A percentile compares a stretch with the other conserved stretches of the same genome.
Evolutionary conservation across 2,888 invertebrate species (phyloP).

Genomic region (Andrena bucephala): DNA sequence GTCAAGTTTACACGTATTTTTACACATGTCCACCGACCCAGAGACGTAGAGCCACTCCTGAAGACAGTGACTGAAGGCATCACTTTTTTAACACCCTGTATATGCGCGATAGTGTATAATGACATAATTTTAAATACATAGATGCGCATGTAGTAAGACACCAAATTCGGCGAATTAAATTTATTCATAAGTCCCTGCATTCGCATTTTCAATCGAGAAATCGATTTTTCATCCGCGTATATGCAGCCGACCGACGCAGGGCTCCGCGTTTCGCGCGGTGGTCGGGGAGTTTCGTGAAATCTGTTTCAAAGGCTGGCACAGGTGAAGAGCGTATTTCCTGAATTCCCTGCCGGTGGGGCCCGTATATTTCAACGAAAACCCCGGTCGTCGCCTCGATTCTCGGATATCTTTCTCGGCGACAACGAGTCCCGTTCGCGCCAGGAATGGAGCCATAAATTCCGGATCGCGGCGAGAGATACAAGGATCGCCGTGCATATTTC

Average conservation of each 20-base stretch:
- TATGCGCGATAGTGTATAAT: no score
- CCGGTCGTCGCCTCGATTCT: constrained; percentile 54
- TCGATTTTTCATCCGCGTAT: constrained; percentile 18
- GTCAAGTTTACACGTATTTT: no score
- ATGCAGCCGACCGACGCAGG: neutral
- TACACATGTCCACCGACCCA: no score
- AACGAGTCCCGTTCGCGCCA: constrained; percentile 51
- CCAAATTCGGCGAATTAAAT: neutral
- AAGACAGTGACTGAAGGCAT: no score
- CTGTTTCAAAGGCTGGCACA: constrained; percentile 42
- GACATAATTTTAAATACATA: neutral
- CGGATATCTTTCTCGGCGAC: constrained; percentile 59
- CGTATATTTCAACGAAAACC: constrained; percentile 64
- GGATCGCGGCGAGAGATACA: constrained; percentile 42
- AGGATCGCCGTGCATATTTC: constrained; percentile 26
- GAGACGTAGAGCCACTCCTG: no score
- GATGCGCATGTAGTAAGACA: neutral
- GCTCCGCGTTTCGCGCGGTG: constrained; percentile 1
- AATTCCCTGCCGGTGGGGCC: constrained; percentile 39
- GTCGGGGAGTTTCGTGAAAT: constrained; percentile 42
- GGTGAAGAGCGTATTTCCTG: constrained; percentile 52
- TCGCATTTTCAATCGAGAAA: constrained; percentile 13
- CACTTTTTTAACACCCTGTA: no score
- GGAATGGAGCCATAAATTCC: constrained; percentile 69
- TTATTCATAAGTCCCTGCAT: no score